Evolutionary conservation across 2,888 invertebrate species (phyloP).

Genomic region (Brenthis hecate): DNA sequence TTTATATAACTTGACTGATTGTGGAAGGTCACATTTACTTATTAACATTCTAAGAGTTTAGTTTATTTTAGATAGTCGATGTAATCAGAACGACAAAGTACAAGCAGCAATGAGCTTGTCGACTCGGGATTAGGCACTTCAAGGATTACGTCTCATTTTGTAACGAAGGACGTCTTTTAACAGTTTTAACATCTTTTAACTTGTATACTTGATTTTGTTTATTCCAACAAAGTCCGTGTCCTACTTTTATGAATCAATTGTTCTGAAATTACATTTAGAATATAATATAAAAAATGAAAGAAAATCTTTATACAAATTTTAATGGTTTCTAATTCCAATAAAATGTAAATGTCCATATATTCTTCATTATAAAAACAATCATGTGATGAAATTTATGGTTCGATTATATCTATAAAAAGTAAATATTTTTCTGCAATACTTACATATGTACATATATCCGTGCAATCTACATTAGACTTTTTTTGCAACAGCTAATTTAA

Average conservation of each 20-base stretch:
- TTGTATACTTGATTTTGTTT: constrained; percentile 6
- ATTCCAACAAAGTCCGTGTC: neutral
- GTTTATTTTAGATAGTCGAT: constrained; percentile 45
- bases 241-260: too few species aligned
- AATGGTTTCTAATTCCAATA: too few species aligned
- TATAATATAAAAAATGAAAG: too few species aligned
- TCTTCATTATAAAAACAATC: too few species aligned
- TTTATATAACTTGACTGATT: constrained; percentile 2
- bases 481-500: neutral
- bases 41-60: constrained; percentile 41
- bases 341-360: too few species aligned
- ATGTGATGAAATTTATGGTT: too few species aligned
- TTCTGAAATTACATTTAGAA: too few species aligned
- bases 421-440: too few species aligned
- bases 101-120: constrained; percentile 49
- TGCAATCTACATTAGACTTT: neutral
- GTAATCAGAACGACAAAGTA: constrained; percentile 48
- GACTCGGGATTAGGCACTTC: constrained; percentile 38
- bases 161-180: constrained; percentile 6
- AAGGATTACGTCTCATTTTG: constrained; percentile 20
- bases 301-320: too few species aligned
- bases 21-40: constrained; percentile 33
- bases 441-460: too few species aligned
- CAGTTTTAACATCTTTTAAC: constrained; percentile 10
- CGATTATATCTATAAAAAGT: too few species aligned